A percentile compares a stretch with the other conserved stretches of the same genome.
Evolutionary conservation across 2,113 vertebrate species (phyloP).

Genomic region (Anolis carolinensis): DNA sequence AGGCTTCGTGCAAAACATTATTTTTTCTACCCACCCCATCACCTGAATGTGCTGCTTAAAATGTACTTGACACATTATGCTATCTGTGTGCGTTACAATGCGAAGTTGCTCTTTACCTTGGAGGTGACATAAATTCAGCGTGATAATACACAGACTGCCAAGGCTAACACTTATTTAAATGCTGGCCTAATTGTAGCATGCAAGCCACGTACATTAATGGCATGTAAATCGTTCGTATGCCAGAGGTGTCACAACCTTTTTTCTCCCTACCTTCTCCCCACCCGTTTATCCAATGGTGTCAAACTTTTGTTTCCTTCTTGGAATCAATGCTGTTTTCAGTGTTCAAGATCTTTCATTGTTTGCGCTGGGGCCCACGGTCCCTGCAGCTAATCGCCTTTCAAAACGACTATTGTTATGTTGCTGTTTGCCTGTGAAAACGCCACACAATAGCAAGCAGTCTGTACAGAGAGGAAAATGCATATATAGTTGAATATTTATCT

Average conservation of each 20-base stretch:
- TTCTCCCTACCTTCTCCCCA: slow-evolving; percentile 23
- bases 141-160: slow-evolving; percentile 56
- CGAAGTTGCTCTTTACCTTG: slow-evolving; percentile 63
- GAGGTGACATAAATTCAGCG: slow-evolving; percentile 60
- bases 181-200: slow-evolving; percentile 51
- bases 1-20: slow-evolving; percentile 36
- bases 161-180: slow-evolving; percentile 64
- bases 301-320: slow-evolving; percentile 67
- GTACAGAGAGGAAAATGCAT: background rate
- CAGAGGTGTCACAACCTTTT: slow-evolving; percentile 50
- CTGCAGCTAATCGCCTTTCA: slow-evolving; percentile 71
- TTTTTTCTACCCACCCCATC: background rate
- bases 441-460: slow-evolving; percentile 2
- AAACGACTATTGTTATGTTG: slow-evolving; percentile 66
- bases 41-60: slow-evolving; percentile 31
- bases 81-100: slow-evolving; percentile 54
- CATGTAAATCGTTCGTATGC: slow-evolving; percentile 60
- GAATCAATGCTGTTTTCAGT: slow-evolving; percentile 64
- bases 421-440: slow-evolving; percentile 59
- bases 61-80: slow-evolving; percentile 16
- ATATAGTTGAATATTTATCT: slow-evolving; percentile 1
- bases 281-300: slow-evolving; percentile 55
- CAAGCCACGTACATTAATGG: slow-evolving; percentile 5
- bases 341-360: slow-evolving; percentile 71
- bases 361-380: slow-evolving; percentile 58